Conservation (phyloP, 2,797 vertebrate genomes). For the Pithecia hirsuta region DNA sequence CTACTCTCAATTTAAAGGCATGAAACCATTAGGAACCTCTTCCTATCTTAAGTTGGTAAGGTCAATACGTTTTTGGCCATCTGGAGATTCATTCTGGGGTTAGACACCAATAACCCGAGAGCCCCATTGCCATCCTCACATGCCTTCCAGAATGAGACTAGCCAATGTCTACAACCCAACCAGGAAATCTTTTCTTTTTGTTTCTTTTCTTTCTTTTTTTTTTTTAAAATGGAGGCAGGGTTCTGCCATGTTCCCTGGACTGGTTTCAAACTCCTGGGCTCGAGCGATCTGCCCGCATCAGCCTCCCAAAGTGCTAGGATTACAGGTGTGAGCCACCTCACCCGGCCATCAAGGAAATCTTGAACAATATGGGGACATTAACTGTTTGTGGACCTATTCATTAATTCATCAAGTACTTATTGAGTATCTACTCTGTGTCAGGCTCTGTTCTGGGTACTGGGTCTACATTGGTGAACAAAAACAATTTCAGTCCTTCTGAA, state of each 20-base stretch:
- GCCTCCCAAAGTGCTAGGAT: not conserved
- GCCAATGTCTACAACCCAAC: not conserved
- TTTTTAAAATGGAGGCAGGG: too few species aligned
- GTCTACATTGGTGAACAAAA: not conserved
- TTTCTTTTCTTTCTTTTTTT: too few species aligned
- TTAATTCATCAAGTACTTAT: not conserved
- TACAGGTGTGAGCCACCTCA: not conserved
- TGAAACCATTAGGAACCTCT: not conserved
- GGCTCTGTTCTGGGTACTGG: not conserved
- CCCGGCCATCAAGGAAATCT: not conserved
- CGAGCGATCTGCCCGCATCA: rapidly evolving
- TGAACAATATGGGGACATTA: not conserved
- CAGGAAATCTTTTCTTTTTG: not conserved
- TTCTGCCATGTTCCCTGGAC: too few species aligned
- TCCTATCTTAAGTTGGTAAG: not conserved
- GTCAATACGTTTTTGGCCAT: not conserved
- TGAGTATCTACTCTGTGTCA: not conserved
- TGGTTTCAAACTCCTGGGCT: too few species aligned
- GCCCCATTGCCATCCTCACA: not conserved
- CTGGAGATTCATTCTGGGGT: not conserved
- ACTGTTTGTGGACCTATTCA: not conserved
- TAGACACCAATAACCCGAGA: not conserved
- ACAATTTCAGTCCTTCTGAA: not conserved
- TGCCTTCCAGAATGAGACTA: not conserved
- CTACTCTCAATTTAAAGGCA: not conserved